A percentile compares a stretch with the other conserved stretches of the same genome.
phyloP scores from a whole-genome alignment of 1,140 invertebrate genomes.

The Eurosta solidaginis region DNA sequence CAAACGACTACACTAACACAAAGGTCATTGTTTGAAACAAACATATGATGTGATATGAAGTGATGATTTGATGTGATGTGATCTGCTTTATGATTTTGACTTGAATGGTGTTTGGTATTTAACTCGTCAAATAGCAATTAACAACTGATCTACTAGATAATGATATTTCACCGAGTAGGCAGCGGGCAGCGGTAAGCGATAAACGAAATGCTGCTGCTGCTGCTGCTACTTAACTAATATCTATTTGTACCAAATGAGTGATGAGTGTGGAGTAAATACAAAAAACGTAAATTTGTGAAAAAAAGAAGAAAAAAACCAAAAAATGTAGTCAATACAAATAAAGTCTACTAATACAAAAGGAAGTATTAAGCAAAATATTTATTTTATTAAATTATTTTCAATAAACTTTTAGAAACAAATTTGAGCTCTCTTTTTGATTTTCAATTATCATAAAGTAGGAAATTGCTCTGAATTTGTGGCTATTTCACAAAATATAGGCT shows the following conservation, averaged over 20 bases:
- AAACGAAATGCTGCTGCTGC: no score
- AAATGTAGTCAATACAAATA: constrained; percentile 1
- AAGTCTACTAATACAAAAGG: neutral
- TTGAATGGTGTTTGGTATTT: constrained; percentile 42
- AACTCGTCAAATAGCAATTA: constrained; percentile 59
- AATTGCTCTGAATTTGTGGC: no score
- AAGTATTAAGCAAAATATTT: no score
- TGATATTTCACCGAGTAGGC: constrained; percentile 37
- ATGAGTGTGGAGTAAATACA: neutral
- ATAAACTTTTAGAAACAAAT: no score
- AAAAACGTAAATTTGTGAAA: neutral
- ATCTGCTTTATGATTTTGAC: neutral
- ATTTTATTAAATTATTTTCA: no score
- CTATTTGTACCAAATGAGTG: no score
- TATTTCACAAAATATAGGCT: no score
- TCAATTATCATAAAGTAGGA: no score
- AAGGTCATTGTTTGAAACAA: neutral
- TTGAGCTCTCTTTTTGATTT: no score
- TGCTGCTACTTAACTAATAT: no score
- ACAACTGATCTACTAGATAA: constrained; percentile 60
- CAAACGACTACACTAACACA: no score
- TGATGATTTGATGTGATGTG: constrained; percentile 18
- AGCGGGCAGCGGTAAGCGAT: neutral
- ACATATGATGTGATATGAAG: neutral
- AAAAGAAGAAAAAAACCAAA: neutral